These are phyloP conservation scores for Sebastolobus altivelis DNA, from an alignment of 2,797 vertebrate genomes.

Conservation along the genomic window DNA sequence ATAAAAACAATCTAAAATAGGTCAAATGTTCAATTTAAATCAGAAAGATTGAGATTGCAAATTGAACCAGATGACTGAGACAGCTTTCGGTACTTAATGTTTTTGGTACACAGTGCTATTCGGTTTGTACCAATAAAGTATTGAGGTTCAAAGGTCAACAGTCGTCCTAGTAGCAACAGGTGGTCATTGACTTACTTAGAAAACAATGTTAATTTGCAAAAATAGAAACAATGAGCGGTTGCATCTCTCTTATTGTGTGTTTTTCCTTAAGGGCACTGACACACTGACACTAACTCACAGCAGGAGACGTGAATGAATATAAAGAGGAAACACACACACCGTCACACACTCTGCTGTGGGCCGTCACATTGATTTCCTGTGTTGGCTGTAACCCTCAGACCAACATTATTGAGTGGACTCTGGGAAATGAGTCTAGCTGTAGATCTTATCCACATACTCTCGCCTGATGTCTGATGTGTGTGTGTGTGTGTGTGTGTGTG, in stretches of 20 bases:
- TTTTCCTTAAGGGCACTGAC: not conserved
- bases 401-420: constrained; percentile 43
- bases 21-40: not conserved
- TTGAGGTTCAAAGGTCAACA: not conserved
- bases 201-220: not conserved
- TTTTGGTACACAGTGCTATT: not conserved
- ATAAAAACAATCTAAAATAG: not conserved
- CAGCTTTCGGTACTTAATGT: not conserved
- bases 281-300: not conserved
- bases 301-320: not conserved
- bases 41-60: not conserved
- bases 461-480: constrained; percentile 9
- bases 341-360: not conserved
- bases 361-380: constrained; percentile 54
- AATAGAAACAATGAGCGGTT: not conserved
- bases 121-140: not conserved
- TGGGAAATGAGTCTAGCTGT: constrained; percentile 50
- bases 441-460: constrained; percentile 44
- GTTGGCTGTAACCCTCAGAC: constrained; percentile 32
- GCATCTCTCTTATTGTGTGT: not conserved
- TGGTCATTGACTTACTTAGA: not conserved
- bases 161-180: not conserved
- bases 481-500: constrained; percentile 22
- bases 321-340: not conserved
- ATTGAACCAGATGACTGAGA: not conserved